Evolutionary conservation across 2,888 invertebrate genomes (phyloP).

Genomic region (Apodemia duryi): DNA sequence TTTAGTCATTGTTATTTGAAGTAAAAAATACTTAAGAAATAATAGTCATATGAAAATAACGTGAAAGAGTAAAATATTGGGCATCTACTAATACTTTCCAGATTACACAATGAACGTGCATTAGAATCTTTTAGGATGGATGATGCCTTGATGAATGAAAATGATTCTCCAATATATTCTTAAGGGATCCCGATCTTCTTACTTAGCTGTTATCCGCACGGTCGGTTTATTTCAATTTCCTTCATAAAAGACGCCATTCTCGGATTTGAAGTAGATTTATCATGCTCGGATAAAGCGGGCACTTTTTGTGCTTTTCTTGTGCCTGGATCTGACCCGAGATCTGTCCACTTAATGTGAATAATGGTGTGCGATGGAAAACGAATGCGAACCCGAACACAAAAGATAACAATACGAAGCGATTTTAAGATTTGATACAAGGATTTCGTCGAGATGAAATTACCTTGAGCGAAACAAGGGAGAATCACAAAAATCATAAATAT

Average conservation of each 20-base stretch:
- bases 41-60: not conserved
- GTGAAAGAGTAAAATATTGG: not conserved
- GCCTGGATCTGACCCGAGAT: conserved; percentile 80
- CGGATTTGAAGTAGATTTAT: conserved; percentile 80
- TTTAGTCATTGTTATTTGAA: too few species aligned
- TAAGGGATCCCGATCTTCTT: conserved; percentile 76
- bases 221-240: conserved; percentile 80
- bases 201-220: conserved; percentile 79
- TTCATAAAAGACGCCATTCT: conserved; percentile 80
- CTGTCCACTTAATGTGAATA: conserved; percentile 80
- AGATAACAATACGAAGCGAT: conserved; percentile 77
- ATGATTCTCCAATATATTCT: conserved; percentile 75
- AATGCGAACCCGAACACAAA: conserved; percentile 74
- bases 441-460: conserved; percentile 53
- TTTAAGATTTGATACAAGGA: conserved; percentile 75
- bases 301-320: conserved; percentile 79
- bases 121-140: conserved; percentile 22
- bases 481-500: not conserved
- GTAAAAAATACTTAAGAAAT: too few species aligned
- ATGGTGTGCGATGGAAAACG: conserved; percentile 79
- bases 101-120: conserved; percentile 17
- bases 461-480: conserved; percentile 11
- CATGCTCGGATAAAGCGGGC: conserved; percentile 80
- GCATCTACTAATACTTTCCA: conserved; percentile 2
- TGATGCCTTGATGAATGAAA: conserved; percentile 65